Evolutionary conservation across 2,113 vertebrate genomes (phyloP).

Genomic region (Theristicus caerulescens): DNA sequence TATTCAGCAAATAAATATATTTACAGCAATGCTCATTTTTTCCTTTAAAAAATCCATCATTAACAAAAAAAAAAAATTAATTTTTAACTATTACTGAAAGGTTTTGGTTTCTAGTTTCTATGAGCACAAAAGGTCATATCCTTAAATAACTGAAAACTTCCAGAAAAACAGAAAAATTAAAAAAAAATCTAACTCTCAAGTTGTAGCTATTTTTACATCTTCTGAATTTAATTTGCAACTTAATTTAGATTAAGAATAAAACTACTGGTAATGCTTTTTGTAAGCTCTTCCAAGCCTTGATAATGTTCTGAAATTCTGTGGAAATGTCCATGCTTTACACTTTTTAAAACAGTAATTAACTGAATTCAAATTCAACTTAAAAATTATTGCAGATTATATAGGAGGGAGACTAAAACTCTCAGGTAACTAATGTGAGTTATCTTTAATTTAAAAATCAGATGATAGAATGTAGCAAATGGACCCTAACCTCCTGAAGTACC

Average conservation of each 20-base stretch:
- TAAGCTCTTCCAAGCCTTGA: not conserved
- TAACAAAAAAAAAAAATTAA: not conserved
- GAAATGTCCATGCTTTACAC: not conserved
- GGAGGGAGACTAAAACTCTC: not conserved
- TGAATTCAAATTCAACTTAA: not conserved
- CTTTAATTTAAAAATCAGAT: not conserved
- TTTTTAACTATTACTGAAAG: not conserved
- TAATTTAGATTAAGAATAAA: not conserved
- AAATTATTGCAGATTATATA: not conserved
- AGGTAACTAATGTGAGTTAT: not conserved
- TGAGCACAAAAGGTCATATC: not conserved
- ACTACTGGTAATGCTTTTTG: not conserved
- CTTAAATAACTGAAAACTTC: not conserved
- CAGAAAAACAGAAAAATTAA: not conserved
- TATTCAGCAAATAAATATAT: not conserved
- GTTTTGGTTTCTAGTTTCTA: not conserved
- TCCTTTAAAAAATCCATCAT: not conserved
- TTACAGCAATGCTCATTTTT: fast-evolving
- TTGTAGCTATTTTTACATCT: not conserved
- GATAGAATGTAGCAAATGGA: not conserved
- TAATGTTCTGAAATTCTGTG: not conserved
- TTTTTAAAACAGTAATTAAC: not conserved
- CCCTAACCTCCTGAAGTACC: not conserved
- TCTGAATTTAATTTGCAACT: not conserved
- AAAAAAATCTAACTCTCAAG: not conserved